Percentiles rank a stretch among this genome's conserved stretches.
These are phyloP conservation scores for Shargacucullia verbasci DNA, from an alignment of 2,888 invertebrate genomes.

Conservation along the genomic window DNA sequence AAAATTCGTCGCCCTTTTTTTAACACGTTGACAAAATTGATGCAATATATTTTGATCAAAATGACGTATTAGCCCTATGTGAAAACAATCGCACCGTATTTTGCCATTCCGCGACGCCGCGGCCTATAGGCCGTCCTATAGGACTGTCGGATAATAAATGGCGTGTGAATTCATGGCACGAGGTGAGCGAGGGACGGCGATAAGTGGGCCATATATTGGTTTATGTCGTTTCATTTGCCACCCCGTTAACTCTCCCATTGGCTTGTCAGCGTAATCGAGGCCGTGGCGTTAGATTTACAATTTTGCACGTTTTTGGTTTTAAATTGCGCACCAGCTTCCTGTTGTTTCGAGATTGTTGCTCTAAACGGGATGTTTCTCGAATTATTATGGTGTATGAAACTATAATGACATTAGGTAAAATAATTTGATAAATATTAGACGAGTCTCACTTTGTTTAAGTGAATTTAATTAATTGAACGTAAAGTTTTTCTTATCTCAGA, in stretches of 20 bases:
- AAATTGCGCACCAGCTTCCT: neutral
- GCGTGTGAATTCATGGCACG: constrained; percentile 48
- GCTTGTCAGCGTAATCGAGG: constrained; percentile 33
- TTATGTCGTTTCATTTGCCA: constrained; percentile 52
- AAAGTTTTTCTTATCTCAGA: no score
- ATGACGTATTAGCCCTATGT: neutral
- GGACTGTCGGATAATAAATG: constrained; percentile 45
- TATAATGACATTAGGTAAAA: no score
- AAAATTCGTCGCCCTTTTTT: no score
- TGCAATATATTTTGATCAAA: neutral
- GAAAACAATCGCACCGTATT: constrained; percentile 26
- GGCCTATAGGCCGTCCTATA: constrained; percentile 9
- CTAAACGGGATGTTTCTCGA: neutral
- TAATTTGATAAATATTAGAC: no score
- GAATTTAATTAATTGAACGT: no score
- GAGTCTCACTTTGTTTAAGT: no score
- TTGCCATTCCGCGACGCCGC: neutral
- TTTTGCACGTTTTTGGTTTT: constrained; percentile 28
- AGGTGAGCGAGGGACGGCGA: constrained; percentile 26
- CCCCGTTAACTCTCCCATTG: constrained; percentile 37
- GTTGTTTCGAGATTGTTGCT: constrained; percentile 9
- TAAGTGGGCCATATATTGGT: constrained; percentile 55
- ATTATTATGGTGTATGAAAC: no score
- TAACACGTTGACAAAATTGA: no score
- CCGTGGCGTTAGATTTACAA: constrained; percentile 45